A percentile compares a stretch with the other conserved stretches of the same genome.
These are phyloP conservation scores for Perca fluviatilis DNA, from an alignment of 2,113 vertebrate species.

Conservation along the genomic window DNA sequence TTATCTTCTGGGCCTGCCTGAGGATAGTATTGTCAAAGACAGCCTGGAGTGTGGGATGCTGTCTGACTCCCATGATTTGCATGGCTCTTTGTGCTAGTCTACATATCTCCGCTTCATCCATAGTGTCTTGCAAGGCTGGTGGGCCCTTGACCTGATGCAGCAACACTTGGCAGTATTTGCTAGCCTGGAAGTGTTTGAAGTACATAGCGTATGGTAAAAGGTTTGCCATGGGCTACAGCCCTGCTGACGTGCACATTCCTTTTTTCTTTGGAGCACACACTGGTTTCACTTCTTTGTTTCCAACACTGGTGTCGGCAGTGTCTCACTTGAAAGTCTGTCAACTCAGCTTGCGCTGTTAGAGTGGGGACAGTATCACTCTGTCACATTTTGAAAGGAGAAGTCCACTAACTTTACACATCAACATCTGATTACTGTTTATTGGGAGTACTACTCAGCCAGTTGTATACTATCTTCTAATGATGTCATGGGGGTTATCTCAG, in stretches of 20 bases:
- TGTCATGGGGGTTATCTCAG: neutral
- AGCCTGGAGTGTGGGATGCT: no score
- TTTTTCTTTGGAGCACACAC: neutral
- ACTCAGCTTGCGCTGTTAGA: conserved; percentile 10
- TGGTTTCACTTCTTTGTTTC: conserved; percentile 48
- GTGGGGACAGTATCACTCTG: neutral
- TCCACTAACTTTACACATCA: neutral
- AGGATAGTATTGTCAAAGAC: no score
- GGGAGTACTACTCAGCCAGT: no score
- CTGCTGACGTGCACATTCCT: conserved; percentile 8
- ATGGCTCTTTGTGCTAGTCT: neutral
- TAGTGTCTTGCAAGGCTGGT: neutral
- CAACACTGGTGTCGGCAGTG: neutral
- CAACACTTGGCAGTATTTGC: neutral
- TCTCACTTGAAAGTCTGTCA: conserved; percentile 16
- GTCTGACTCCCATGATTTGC: no score
- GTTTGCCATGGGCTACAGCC: neutral
- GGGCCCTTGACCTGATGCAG: neutral
- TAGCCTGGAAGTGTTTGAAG: neutral
- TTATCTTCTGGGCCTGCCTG: no score
- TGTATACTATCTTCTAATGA: neutral
- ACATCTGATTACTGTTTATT: neutral
- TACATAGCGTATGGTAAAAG: neutral
- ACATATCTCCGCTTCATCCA: no score
- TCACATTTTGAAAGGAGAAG: neutral